A percentile compares a stretch with the other conserved stretches of the same genome.
Conservation (phyloP, 2,888 invertebrate genomes). For the Branchinecta sandiegonensis region DNA sequence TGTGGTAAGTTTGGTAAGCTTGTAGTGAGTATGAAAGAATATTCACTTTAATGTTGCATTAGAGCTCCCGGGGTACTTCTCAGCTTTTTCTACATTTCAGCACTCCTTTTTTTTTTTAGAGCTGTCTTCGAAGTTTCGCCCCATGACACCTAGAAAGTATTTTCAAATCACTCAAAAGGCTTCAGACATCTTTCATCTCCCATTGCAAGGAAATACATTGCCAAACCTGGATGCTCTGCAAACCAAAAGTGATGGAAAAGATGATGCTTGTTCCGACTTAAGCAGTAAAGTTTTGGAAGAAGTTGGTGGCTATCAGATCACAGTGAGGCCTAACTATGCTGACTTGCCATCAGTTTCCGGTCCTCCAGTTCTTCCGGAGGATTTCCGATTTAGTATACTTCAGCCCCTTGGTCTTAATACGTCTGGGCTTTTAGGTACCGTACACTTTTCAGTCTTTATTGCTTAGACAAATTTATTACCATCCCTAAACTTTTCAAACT, state of each 20-base stretch:
- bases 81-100: too few species aligned
- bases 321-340: constrained; percentile 5
- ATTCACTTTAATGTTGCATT: too few species aligned
- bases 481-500: too few species aligned
- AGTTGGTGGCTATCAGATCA: background rate
- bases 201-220: background rate
- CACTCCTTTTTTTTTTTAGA: background rate
- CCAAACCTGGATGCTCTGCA: background rate
- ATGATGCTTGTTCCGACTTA: background rate
- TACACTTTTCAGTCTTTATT: too few species aligned
- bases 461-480: too few species aligned
- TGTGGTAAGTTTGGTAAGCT: too few species aligned
- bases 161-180: background rate
- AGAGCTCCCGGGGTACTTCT: too few species aligned
- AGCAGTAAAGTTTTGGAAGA: background rate
- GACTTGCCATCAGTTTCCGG: background rate
- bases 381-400: background rate
- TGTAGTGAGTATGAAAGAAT: too few species aligned
- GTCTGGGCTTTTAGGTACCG: constrained; percentile 6
- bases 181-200: background rate
- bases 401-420: constrained; percentile 5
- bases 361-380: constrained; percentile 5
- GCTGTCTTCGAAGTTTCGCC: constrained; percentile 1
- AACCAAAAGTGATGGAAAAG: background rate
- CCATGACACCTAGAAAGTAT: background rate